Percentiles rank a stretch among this genome's conserved stretches.
Conservation (phyloP, 2,797 vertebrate species). For the Oreortyx pictus region DNA sequence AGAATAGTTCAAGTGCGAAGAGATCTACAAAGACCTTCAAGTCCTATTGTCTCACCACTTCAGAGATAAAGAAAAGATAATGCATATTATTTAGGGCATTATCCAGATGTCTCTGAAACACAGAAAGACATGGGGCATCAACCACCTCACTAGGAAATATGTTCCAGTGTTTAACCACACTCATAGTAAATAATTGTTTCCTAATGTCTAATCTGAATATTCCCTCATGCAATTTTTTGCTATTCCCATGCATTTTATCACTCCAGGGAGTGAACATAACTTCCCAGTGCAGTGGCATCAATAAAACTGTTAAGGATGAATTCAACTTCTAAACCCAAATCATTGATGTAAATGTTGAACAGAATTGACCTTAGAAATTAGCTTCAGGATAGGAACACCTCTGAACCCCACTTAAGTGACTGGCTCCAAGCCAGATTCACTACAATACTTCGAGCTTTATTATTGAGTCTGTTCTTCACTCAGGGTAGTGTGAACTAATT, state of each 20-base stretch:
- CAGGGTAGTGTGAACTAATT: not conserved
- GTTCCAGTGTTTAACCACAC: not conserved
- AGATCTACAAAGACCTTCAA: not conserved
- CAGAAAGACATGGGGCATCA: not conserved
- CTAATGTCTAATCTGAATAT: not conserved
- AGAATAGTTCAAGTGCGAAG: not conserved
- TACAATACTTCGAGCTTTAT: not conserved
- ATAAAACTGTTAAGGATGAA: not conserved
- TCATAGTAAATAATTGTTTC: not conserved
- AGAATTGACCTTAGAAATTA: not conserved
- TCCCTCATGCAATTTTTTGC: not conserved
- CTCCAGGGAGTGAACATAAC: not conserved
- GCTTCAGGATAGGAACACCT: not conserved
- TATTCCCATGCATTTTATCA: not conserved
- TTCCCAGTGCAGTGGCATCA: not conserved
- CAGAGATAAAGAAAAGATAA: not conserved
- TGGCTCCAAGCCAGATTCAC: not conserved
- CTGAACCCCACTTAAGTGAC: not conserved
- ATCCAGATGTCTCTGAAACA: not conserved
- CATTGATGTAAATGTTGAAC: not conserved
- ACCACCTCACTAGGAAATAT: not conserved
- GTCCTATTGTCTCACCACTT: not conserved
- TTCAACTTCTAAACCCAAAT: not conserved
- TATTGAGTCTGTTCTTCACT: not conserved
- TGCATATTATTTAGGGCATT: not conserved